Percentiles rank a stretch among this genome's conserved stretches.
Conservation (phyloP, 2,888 invertebrate species). For the Drosophila ustulata region DNA sequence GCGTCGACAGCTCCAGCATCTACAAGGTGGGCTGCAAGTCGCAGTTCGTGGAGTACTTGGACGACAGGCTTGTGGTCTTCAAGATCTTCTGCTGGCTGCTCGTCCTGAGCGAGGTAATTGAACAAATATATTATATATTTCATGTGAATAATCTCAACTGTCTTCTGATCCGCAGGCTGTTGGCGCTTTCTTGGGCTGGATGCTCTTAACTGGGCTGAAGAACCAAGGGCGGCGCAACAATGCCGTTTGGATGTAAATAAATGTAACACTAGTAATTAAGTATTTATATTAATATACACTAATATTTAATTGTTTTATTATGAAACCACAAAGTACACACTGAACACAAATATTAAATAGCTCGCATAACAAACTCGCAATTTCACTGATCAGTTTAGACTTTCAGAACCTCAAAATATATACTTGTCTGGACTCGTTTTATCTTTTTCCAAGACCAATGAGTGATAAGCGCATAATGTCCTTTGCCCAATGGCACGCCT, state of each 20-base stretch:
- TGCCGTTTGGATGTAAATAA: constrained; percentile 77
- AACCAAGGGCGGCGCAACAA: constrained; percentile 77
- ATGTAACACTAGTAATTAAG: constrained; percentile 33
- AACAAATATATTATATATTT: neutral
- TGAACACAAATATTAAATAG: neutral
- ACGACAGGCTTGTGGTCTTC: constrained; percentile 74
- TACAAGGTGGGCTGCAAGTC: constrained; percentile 72
- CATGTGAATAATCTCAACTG: neutral
- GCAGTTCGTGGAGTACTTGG: constrained; percentile 77
- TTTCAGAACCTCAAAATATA: constrained; percentile 31
- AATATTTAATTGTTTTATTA: constrained; percentile 28
- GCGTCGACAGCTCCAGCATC: constrained; percentile 57
- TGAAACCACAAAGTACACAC: constrained; percentile 12
- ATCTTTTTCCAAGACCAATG: constrained; percentile 20
- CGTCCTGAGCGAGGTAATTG: constrained; percentile 75
- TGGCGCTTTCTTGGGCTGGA: constrained; percentile 74
- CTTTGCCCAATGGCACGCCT: constrained; percentile 25
- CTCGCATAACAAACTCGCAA: neutral
- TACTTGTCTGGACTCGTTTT: neutral
- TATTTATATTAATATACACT: constrained; percentile 36
- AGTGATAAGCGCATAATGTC: constrained; percentile 29
- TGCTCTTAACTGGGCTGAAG: constrained; percentile 74
- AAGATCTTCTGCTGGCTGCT: constrained; percentile 77
- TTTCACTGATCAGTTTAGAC: neutral
- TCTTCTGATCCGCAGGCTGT: constrained; percentile 50